Percentiles rank a stretch among this genome's conserved stretches.
Evolutionary conservation across 2,888 invertebrate species (phyloP).

Genomic region (Chalcosyrphus nemorum): DNA sequence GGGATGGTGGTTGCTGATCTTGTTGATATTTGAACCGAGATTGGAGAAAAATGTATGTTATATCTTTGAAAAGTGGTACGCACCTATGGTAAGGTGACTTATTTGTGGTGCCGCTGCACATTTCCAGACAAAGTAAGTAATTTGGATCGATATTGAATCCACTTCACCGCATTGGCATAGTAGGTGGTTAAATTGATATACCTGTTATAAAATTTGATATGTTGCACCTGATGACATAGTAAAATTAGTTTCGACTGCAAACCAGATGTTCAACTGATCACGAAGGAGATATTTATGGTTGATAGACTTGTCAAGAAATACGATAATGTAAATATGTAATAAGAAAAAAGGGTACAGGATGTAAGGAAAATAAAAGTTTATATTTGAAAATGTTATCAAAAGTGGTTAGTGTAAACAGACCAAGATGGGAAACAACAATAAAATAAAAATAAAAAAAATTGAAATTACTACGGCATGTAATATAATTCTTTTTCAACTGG

Average conservation of each 20-base stretch:
- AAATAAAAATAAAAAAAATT: too few relatives aligned
- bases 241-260: constrained; percentile 49
- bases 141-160: constrained; percentile 50
- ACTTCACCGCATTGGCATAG: constrained; percentile 26
- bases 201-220: constrained; percentile 61
- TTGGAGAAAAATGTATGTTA: not conserved
- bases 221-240: constrained; percentile 69
- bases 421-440: too few relatives aligned
- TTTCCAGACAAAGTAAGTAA: constrained; percentile 52
- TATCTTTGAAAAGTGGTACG: constrained; percentile 31
- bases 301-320: constrained; percentile 27
- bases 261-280: constrained; percentile 53
- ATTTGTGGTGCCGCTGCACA: constrained; percentile 30
- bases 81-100: constrained; percentile 28
- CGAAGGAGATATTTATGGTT: constrained; percentile 51
- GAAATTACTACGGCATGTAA: too few relatives aligned
- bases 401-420: too few relatives aligned
- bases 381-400: too few relatives aligned
- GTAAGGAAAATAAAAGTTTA: too few relatives aligned
- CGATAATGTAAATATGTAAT: not conserved
- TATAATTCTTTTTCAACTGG: too few relatives aligned
- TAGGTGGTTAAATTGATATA: constrained; percentile 68
- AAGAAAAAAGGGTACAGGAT: not conserved
- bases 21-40: constrained; percentile 42
- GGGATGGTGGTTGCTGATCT: constrained; percentile 47